Evolutionary conservation across 2,797 vertebrate genomes (phyloP).

Genomic region (Eptatretus atami): DNA sequence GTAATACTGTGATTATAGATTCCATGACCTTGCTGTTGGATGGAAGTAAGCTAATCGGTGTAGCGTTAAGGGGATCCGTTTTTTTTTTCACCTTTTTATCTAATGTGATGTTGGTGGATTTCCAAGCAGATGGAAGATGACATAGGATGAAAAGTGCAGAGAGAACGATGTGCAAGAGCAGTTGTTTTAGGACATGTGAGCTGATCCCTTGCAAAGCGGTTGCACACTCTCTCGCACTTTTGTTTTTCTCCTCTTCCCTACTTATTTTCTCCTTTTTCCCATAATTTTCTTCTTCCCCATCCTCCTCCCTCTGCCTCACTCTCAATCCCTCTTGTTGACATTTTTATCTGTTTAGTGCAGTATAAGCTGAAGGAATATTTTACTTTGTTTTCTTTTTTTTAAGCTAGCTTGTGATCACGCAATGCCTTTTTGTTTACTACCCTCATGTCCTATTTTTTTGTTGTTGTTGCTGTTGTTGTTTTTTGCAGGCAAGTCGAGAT

Average conservation of each 20-base stretch:
- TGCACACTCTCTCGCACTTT: background rate
- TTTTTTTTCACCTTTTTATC: too few relatives aligned
- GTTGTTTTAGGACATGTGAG: background rate
- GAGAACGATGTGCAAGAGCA: too few relatives aligned
- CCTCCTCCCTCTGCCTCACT: background rate
- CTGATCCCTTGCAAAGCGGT: background rate
- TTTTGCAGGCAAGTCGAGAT: constrained; percentile 52
- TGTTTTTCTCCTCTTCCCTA: background rate
- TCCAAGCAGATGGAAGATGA: too few relatives aligned
- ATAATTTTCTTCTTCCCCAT: background rate
- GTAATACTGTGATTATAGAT: too few relatives aligned
- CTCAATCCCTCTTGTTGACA: background rate
- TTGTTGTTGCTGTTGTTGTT: background rate
- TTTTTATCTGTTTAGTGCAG: too few relatives aligned
- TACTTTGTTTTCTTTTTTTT: background rate
- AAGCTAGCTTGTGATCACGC: background rate
- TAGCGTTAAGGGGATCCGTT: too few relatives aligned
- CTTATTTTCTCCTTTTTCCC: background rate
- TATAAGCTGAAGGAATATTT: background rate
- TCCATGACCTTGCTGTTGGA: too few relatives aligned
- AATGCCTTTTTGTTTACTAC: background rate
- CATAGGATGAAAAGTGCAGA: too few relatives aligned
- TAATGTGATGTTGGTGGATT: too few relatives aligned
- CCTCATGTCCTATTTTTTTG: background rate
- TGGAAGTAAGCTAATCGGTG: too few relatives aligned